Percentiles rank a stretch among this genome's conserved stretches.
phyloP scores from a whole-genome alignment of 2,797 vertebrate species.

The Siniperca obscura region DNA sequence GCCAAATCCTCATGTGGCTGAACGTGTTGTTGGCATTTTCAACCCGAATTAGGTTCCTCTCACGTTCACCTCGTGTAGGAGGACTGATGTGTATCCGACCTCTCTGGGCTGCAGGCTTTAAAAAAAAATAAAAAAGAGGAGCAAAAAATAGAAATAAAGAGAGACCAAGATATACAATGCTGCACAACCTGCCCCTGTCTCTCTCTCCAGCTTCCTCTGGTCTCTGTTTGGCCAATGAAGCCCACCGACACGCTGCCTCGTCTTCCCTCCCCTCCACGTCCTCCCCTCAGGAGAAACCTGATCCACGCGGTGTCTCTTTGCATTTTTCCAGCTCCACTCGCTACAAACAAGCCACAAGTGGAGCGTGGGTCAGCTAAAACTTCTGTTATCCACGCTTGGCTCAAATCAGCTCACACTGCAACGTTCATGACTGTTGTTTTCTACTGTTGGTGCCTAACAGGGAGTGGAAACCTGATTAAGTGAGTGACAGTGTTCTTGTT shows the following conservation, averaged over 20 bases:
- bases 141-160: conserved; percentile 70
- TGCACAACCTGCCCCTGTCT: conserved; percentile 30
- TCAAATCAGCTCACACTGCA: conserved; percentile 19
- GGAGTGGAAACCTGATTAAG: conserved; percentile 67
- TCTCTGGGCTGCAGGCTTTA: conserved; percentile 57
- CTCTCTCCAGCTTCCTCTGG: conserved; percentile 48
- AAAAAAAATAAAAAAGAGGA: conserved; percentile 41
- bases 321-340: conserved; percentile 69
- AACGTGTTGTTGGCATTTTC: conserved; percentile 19
- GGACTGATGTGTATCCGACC: conserved; percentile 64
- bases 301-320: conserved; percentile 80
- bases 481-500: conserved; percentile 63
- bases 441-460: conserved; percentile 37
- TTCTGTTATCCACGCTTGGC: conserved; percentile 51
- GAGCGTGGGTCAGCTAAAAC: conserved; percentile 54
- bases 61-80: conserved; percentile 1
- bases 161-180: conserved; percentile 54
- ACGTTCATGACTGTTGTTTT: conserved; percentile 50
- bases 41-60: conserved; percentile 4
- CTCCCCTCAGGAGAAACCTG: conserved; percentile 76
- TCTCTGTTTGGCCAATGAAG: conserved; percentile 74
- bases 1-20: conserved; percentile 13
- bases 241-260: conserved; percentile 51
- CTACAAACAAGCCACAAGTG: conserved; percentile 64
- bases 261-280: conserved; percentile 50